Evolutionary conservation across 1,140 invertebrate genomes (phyloP).

Genomic region (Apis dorsata): DNA sequence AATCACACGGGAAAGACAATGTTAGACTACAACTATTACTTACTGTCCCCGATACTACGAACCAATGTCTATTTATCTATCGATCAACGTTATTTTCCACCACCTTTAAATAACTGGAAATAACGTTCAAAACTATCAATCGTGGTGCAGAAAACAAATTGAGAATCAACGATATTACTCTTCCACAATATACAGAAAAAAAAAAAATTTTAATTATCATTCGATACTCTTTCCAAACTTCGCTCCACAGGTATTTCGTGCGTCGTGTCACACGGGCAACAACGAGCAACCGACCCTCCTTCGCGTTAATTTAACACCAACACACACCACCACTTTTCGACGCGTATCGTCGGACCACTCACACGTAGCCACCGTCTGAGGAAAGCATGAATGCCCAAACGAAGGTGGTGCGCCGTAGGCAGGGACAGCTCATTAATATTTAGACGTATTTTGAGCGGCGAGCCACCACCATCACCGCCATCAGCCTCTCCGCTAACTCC

Average conservation of each 20-base stretch:
- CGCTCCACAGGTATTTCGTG: not conserved
- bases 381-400: constrained; percentile 60
- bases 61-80: constrained; percentile 8
- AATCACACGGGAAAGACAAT: not conserved
- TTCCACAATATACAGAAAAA: not conserved
- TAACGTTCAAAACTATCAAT: not conserved
- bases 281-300: constrained; percentile 33
- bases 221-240: not conserved
- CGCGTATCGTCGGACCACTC: constrained; percentile 35
- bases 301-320: constrained; percentile 49
- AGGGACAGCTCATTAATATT: constrained; percentile 80
- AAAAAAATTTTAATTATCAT: not conserved
- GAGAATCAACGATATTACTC: not conserved
- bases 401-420: constrained; percentile 72
- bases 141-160: not conserved
- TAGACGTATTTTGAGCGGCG: constrained; percentile 79
- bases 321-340: constrained; percentile 50
- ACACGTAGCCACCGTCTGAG: constrained; percentile 45
- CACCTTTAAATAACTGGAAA: not conserved
- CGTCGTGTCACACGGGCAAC: not conserved
- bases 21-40: not conserved
- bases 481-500: constrained; percentile 56
- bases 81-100: not conserved
- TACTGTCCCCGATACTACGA: not conserved
- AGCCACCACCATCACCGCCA: constrained; percentile 66